Conservation (phyloP, 2,888 invertebrate species). For the Oscheius sp. region DNA sequence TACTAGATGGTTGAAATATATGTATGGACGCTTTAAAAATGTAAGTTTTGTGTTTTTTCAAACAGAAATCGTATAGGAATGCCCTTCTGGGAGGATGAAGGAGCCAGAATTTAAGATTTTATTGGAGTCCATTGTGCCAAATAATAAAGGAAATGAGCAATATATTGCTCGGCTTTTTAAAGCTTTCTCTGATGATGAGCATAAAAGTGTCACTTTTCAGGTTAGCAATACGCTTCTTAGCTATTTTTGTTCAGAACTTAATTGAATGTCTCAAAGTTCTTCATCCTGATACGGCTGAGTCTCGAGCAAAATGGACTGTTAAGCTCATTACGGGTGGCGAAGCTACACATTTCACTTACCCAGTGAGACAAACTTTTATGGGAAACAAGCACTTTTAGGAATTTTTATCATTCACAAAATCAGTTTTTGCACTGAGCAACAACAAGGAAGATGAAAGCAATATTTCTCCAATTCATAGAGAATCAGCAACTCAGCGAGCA, state of each 20-base stretch:
- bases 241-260: slow-evolving; percentile 38
- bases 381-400: slow-evolving; percentile 42
- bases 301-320: slow-evolving; percentile 64
- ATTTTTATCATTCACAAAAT: slow-evolving; percentile 61
- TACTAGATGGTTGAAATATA: slow-evolving; percentile 63
- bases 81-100: slow-evolving; percentile 65
- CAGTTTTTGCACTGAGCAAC: slow-evolving; percentile 57
- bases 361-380: slow-evolving; percentile 26
- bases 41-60: slow-evolving; percentile 38
- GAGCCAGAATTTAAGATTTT: slow-evolving; percentile 51
- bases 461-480: slow-evolving; percentile 32
- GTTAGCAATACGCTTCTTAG: slow-evolving; percentile 13
- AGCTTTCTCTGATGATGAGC: slow-evolving; percentile 44
- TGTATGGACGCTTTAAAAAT: slow-evolving; percentile 64
- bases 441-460: slow-evolving; percentile 38
- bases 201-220: slow-evolving; percentile 53
- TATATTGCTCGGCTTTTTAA: slow-evolving; percentile 47
- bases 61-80: slow-evolving; percentile 52
- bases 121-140: slow-evolving; percentile 45
- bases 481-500: slow-evolving; percentile 52
- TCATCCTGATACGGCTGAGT: slow-evolving; percentile 48
- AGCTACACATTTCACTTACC: slow-evolving; percentile 47
- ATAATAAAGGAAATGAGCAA: slow-evolving; percentile 52
- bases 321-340: slow-evolving; percentile 56
- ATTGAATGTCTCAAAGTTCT: slow-evolving; percentile 44